A percentile compares a stretch with the other conserved stretches of the same genome.
phyloP scores from a whole-genome alignment of 2,888 invertebrate genomes.

The Lithosia quadra region DNA sequence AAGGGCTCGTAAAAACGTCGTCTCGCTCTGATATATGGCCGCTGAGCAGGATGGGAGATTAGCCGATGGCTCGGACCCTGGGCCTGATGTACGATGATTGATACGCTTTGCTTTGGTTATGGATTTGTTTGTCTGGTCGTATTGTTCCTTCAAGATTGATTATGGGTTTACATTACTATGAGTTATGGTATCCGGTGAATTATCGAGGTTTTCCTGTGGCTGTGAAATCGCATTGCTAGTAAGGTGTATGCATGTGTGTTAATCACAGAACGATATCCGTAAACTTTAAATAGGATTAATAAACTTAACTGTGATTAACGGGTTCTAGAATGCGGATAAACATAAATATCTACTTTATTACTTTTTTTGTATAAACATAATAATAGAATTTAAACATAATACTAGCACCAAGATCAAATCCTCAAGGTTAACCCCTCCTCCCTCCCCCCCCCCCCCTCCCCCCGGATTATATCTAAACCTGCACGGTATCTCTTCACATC shows the following conservation, averaged over 20 bases:
- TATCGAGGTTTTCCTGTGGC: slow-evolving; percentile 12
- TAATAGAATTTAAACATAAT: too few species aligned
- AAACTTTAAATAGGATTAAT: too few species aligned
- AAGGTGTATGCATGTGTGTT: neutral
- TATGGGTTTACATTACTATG: slow-evolving; percentile 27
- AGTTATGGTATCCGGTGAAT: slow-evolving; percentile 25
- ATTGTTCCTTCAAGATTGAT: slow-evolving; percentile 41
- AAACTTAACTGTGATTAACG: too few species aligned
- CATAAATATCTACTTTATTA: too few species aligned
- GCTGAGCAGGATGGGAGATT: slow-evolving; percentile 69
- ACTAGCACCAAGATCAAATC: too few species aligned
- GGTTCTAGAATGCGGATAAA: too few species aligned
- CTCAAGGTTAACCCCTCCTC: too few species aligned
- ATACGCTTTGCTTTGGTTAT: slow-evolving; percentile 34
- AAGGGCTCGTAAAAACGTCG: slow-evolving; percentile 84
- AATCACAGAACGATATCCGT: neutral
- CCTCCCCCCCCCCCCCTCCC: too few species aligned
- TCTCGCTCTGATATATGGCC: slow-evolving; percentile 75
- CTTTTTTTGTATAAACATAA: too few species aligned
- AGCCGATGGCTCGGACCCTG: slow-evolving; percentile 59
- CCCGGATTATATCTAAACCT: too few species aligned
- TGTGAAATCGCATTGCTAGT: neutral
- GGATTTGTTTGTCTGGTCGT: slow-evolving; percentile 29
- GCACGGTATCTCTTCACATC: too few species aligned
- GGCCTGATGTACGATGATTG: slow-evolving; percentile 52